Base-by-base conservation (phyloP, 2,797 vertebrate genomes). In the Chrosomus eos region DNA sequence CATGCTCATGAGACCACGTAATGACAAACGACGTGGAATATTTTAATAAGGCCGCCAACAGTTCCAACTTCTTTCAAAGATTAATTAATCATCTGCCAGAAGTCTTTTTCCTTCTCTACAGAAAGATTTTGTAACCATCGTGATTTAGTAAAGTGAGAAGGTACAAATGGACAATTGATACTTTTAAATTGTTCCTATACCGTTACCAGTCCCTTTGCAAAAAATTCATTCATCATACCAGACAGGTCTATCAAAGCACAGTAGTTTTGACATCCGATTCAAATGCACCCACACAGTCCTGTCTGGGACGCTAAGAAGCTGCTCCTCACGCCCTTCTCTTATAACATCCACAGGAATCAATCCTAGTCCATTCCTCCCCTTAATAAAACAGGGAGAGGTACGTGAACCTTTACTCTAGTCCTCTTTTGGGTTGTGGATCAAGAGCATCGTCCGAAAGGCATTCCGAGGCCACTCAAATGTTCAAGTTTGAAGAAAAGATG, bases 11-110 rank as follows among this genome's bases (percentile, higher is more conserved):
- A 92, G 85, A 88, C 87, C 82, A 82, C 89, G 88, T 91, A 84
- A 88, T 82, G 71, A 91, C 81, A 74, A 53, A 90, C 89, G 83
- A 84, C 89, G 89, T 91, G 77, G 60, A 51, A 0, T 13, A 85
- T 86, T 88, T 85, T 88, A 89, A 92, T 91, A 94, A 95, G 93
- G 92, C 92, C 60, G 51, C 91, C 88, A 85, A 91, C 70, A 87
- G 70, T 87, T 88, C 67, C 86, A 86, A 86, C 78, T 90, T 80
- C 60, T 78, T 81, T 72, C 76, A 84, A 89, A 90, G 70, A 88
- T 86, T 74, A 72, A 45, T 82, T 87, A 26, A 68, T 74, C 77
- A 62, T 78, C 78, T 71, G 70, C 38, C 84, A 70, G 71, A 75
- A 60, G 31, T 87, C 84, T 81, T 88, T 76, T 38, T 26, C 81